A percentile compares a stretch with the other conserved stretches of the same genome.
Evolutionary conservation across 2,113 vertebrate species (phyloP).

Genomic region (Sprattus sprattus): DNA sequence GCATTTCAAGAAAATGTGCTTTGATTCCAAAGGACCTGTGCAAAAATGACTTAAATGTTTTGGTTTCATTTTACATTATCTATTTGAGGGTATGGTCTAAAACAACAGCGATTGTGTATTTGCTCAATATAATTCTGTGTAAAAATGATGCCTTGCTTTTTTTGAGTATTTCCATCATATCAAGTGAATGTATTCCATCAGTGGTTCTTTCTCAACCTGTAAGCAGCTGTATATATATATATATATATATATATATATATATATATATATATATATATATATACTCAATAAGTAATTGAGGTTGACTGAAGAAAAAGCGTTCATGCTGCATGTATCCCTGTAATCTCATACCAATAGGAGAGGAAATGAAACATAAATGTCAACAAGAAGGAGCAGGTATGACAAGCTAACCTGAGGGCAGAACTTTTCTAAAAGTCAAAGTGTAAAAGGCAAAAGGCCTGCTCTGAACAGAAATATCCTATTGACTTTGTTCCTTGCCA

Average conservation of each 20-base stretch:
- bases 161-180: not conserved
- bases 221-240: not conserved
- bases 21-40: too few species aligned
- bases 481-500: not conserved
- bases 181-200: not conserved
- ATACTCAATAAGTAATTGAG: not conserved
- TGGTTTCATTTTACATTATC: too few species aligned
- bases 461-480: not conserved
- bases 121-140: too few species aligned
- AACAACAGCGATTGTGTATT: too few species aligned
- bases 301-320: not conserved
- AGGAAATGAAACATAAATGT: constrained; percentile 53
- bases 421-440: constrained; percentile 31
- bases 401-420: constrained; percentile 42
- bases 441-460: constrained; percentile 47
- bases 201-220: not conserved
- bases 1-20: too few species aligned
- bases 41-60: too few species aligned
- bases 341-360: constrained; percentile 38
- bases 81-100: too few species aligned
- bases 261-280: too few species aligned
- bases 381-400: constrained; percentile 33
- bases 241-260: too few species aligned
- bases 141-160: too few species aligned
- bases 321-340: not conserved